Evolutionary conservation across 2,888 invertebrate species (phyloP), one percentile per base, ranked within the genome.

Genomic region (Pegoplata infirma): DNA sequence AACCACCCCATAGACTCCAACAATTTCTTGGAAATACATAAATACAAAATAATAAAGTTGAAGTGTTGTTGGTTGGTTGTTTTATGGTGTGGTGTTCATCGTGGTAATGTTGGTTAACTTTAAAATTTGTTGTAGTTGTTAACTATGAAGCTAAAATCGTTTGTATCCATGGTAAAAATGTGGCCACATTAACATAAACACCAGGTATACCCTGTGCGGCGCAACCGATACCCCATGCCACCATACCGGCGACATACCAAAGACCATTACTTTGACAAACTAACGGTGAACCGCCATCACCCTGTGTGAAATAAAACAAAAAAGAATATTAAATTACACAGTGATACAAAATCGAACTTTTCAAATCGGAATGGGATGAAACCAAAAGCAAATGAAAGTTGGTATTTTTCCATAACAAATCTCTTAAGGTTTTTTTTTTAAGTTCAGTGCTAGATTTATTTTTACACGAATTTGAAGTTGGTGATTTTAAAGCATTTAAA

Each of bases 131-230:
- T 80, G 46, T n/a, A n/a, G n/a, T 36, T 61, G 66, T 51, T 53
- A 68, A 80, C 59, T 80, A 84, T 5, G 84, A 59, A 1, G 84
- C 83, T 40, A 87, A 80, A 7, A 87, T 86, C 2, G 85, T 90
- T 82, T 92, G 91, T 87, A 94, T 93, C 94, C 94, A 96, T 3
- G 92, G 89, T 55, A 93, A 85, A 81, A 93, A 92, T 21, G 91
- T 92, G 5, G 92, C 92, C 1, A 96, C 91, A 84, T 94, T 95
- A 21, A 94, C 94, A 85, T 96, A 96, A 17, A 94, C 95, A 0
- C 93, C 96, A 0, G 95, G 94, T 5, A 95, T 92, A 73, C 93
- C 93, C 0, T 92, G 88, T 80, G 90, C 90, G 0, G 94, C 96
- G 82, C 91, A 92, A n/a, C 91, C 91, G 53, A 91, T 90, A 47